A percentile compares a stretch with the other conserved stretches of the same genome.
phyloP scores from a whole-genome alignment of 1,140 invertebrate species.

The Pararge aegeria region DNA sequence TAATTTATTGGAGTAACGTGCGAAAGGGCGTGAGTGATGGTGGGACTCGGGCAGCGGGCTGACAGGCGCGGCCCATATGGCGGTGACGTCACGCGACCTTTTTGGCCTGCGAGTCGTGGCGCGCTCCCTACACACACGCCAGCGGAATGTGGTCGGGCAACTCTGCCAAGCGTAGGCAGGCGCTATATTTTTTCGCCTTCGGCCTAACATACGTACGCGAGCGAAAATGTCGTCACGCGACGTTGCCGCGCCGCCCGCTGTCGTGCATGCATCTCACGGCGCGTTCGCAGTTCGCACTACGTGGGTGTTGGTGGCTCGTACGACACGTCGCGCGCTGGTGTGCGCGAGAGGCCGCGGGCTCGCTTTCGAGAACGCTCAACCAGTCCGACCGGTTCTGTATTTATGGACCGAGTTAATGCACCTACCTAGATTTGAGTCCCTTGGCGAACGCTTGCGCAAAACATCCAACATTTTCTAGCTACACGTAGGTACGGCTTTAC shows the following conservation, averaged over 20 bases:
- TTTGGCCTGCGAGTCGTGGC: constrained; percentile 63
- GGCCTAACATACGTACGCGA: constrained; percentile 77
- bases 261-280: constrained; percentile 65
- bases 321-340: constrained; percentile 36
- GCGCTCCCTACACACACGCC: constrained; percentile 61
- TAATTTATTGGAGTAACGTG: constrained; percentile 46
- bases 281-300: constrained; percentile 41
- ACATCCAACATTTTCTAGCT: constrained; percentile 38
- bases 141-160: constrained; percentile 74
- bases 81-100: constrained; percentile 74
- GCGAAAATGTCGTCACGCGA: constrained; percentile 81
- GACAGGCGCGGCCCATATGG: constrained; percentile 55
- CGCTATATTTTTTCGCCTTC: constrained; percentile 77
- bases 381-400: constrained; percentile 74
- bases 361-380: constrained; percentile 76
- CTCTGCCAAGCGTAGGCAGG: constrained; percentile 75
- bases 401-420: constrained; percentile 75
- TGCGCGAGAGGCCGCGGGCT: constrained; percentile 65
- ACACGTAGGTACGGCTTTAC: constrained; percentile 53
- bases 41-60: constrained; percentile 33
- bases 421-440: constrained; percentile 71
- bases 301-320: constrained; percentile 61
- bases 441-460: constrained; percentile 69
- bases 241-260: constrained; percentile 69
- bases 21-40: constrained; percentile 55